A percentile compares a stretch with the other conserved stretches of the same genome.
Conservation (phyloP, 2,113 vertebrate species). For the Caloenas nicobarica region DNA sequence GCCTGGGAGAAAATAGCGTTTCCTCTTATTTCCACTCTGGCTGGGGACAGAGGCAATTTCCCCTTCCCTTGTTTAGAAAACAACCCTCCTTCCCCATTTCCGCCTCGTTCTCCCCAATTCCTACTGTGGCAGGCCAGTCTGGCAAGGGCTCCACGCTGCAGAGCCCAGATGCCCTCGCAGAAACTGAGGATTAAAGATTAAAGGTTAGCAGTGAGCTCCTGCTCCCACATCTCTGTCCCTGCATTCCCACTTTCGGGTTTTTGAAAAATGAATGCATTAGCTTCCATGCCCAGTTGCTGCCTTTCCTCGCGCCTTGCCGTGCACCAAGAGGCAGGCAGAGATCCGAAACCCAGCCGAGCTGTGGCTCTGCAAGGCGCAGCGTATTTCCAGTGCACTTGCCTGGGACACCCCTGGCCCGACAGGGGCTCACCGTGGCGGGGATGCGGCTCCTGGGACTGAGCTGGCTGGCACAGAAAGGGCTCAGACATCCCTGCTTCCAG, state of each 20-base stretch:
- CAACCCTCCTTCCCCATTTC: not conserved
- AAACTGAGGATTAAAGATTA: not conserved
- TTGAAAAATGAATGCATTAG: fast-evolving
- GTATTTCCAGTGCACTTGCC: not conserved
- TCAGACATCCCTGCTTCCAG: not conserved
- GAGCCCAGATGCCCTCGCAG: too few species aligned
- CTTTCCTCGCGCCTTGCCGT: not conserved
- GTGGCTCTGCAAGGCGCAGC: fast-evolving
- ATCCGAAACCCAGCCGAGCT: not conserved
- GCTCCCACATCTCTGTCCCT: not conserved
- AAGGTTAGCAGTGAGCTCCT: not conserved
- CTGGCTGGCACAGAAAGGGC: not conserved
- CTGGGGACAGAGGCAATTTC: not conserved
- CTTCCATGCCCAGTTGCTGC: not conserved
- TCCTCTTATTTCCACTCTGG: not conserved
- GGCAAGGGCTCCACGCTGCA: not conserved
- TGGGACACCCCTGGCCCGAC: not conserved
- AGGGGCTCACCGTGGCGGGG: not conserved
- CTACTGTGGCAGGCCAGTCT: not conserved
- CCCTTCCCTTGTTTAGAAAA: not conserved
- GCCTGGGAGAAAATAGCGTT: not conserved
- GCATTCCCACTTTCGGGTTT: not conserved
- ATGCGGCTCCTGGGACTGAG: not conserved
- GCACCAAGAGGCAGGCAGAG: not conserved
- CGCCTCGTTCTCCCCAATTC: not conserved